Percentiles rank a stretch among this genome's conserved stretches.
Evolutionary conservation across 2,797 vertebrate genomes (phyloP).

Genomic region (Choloepus didactylus): DNA sequence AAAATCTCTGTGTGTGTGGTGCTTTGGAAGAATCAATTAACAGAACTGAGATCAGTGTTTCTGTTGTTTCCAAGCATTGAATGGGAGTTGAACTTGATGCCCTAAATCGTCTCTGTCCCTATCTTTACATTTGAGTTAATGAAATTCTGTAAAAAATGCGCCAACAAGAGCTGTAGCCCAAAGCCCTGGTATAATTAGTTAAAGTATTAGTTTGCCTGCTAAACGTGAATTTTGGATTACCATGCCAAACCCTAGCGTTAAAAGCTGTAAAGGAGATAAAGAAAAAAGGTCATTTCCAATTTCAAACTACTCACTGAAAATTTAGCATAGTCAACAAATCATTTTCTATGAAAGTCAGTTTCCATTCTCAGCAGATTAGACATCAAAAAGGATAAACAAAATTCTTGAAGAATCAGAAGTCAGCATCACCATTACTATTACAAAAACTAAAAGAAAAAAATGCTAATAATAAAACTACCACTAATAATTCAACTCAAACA

Average conservation of each 20-base stretch:
- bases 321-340: neutral
- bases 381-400: slow-evolving; percentile 41
- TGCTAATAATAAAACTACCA: slow-evolving; percentile 52
- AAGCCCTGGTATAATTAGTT: slow-evolving; percentile 68
- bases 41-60: slow-evolving; percentile 22
- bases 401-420: slow-evolving; percentile 41
- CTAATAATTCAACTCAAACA: slow-evolving; percentile 71
- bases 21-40: neutral
- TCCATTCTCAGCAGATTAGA: neutral
- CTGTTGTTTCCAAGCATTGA: neutral
- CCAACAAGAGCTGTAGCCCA: slow-evolving; percentile 56
- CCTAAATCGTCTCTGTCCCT: neutral
- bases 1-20: neutral
- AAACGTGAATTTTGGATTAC: slow-evolving; percentile 56
- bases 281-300: slow-evolving; percentile 42
- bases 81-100: neutral
- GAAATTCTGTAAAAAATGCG: slow-evolving; percentile 68
- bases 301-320: slow-evolving; percentile 32
- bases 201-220: slow-evolving; percentile 71
- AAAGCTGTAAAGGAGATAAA: slow-evolving; percentile 39
- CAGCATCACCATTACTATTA: neutral
- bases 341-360: slow-evolving; percentile 17
- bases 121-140: slow-evolving; percentile 62
- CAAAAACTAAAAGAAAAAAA: slow-evolving; percentile 53
- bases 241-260: slow-evolving; percentile 33